Evolutionary conservation across 1,140 invertebrate genomes (phyloP), one percentile per base, ranked within the genome.

Genomic region (Cydia strobilella): DNA sequence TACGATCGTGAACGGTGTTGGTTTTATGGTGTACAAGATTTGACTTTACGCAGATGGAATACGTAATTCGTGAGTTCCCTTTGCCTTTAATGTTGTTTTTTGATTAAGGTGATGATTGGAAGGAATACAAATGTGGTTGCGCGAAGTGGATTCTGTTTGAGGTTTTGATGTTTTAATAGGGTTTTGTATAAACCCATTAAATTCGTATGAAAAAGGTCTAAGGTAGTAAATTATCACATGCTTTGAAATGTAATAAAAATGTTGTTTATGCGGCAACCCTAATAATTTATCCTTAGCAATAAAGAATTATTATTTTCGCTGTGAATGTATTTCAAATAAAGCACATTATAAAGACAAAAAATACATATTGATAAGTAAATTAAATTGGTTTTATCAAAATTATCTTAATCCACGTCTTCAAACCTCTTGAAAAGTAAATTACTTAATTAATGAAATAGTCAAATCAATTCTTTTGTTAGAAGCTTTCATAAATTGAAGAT

Each of bases 31-130:
- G 73, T 79, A 77, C 72, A 48, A 69, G 76, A 80, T 77, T 75
- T 73, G 62, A 74, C 76, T 73, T 59, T 25, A 73, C 73, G 76
- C 78, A 74, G 76, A 79, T 79, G 82, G 80, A 78, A 85, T 79
- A 74, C 73, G 63, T 65, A 76, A 79, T 78, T 75, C 72, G 84
- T 84, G 79, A 84, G 82, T 62, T 59, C 20, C 9, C 23, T 59
- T 51, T 59, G 18, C 54, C 54, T 59, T 59, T 59, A 59, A 59
- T 59, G 20, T 59, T 59, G 20, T 59, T 59, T 59, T 23, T 59
- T 59, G 54, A 59, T 59, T 59, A 59, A 59, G 54, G 18, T 59
- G 10, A 23, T 23, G 54, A 18, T 54, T 54, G 74, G 71, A 66
- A 45, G 71, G 77, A 76, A 79, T 79, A 73, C 75, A 74, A 76